Evolutionary conservation across 2,797 vertebrate species (phyloP), one percentile per base, ranked within the genome.

Genomic region (Furcifer pardalis): DNA sequence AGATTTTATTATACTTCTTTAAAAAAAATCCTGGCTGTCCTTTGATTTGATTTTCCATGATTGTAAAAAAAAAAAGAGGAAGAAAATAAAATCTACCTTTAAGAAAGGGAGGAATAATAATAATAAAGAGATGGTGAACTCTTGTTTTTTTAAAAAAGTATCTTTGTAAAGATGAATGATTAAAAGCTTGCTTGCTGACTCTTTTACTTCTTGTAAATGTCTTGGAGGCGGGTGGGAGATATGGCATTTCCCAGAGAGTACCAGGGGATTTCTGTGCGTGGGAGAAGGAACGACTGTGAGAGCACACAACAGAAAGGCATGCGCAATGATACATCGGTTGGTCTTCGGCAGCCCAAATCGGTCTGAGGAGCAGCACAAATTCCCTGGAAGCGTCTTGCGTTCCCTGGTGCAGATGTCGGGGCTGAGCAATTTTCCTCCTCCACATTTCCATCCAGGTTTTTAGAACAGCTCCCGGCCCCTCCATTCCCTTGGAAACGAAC

Each of bases 151-250:
- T 52, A 76, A 56, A 77, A 79, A 68, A 95, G 92, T 94, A 95
- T 96, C 95, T 97, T 96, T 95, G 95, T 93, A 91, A 95, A 96
- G 90, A 92, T 84, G 93, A 84, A 94, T 92, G 93, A 94, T 92
- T 80, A 90, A 96, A n/a, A 95, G 88, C 73, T 77, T 82, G 79
- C 88, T 93, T 82, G 69, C 69, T 81, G 93, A 74, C 89, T 94
- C 89, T 86, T 93, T 90, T 93, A 80, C 78, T 91, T 91, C 82
- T 87, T 92, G 10, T 21, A 35, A 6, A 5, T 46, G 5, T 35
- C 13, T 17, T 37, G 42, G 23, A 10, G 7, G 12, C 0, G 17
- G 25, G 35, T 30, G 74, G 27, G 10, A 7, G n/a, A 13, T 59
- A n/a, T 49, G 21, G 17, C 0, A 5, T 5, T 44, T 27, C 23